phyloP scores from a whole-genome alignment of 1,140 invertebrate species.

The Helicoverpa armigera region DNA sequence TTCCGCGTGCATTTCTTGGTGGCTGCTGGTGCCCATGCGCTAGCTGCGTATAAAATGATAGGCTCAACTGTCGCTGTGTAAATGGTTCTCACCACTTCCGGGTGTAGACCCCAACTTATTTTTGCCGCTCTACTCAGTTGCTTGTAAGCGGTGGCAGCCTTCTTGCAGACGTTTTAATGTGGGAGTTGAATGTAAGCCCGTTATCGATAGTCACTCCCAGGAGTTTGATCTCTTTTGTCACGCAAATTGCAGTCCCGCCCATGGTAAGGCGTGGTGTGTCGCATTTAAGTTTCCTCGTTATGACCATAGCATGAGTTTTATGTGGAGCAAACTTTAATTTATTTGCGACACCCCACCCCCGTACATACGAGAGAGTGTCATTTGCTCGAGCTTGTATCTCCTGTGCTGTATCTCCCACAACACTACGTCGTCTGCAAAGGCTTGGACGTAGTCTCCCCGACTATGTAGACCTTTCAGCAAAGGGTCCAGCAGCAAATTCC shows the following conservation, averaged over 20 bases:
- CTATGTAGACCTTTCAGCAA: no score
- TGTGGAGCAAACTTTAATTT: background rate
- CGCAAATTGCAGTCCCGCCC: background rate
- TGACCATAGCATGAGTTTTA: background rate
- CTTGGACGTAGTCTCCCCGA: no score
- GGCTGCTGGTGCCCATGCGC: conserved; percentile 22
- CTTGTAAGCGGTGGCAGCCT: background rate
- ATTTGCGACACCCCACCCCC: no score
- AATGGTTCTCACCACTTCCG: conserved; percentile 17
- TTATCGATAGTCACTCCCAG: conserved; percentile 2
- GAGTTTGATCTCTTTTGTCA: conserved; percentile 1
- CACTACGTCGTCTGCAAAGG: no score
- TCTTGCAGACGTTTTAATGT: background rate
- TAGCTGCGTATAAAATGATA: conserved; percentile 22
- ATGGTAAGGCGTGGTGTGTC: conserved; percentile 8
- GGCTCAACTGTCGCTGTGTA: conserved; percentile 27
- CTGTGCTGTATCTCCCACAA: no score
- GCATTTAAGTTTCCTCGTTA: conserved; percentile 19
- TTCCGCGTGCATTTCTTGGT: no score
- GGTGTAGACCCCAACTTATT: conserved; percentile 16
- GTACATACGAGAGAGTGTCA: no score
- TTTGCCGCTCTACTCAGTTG: conserved; percentile 14
- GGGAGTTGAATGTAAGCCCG: background rate
- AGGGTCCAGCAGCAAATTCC: no score
- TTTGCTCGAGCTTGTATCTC: no score